Conservation (phyloP, 1,140 invertebrate species). For the Drosophila fuyamai region DNA sequence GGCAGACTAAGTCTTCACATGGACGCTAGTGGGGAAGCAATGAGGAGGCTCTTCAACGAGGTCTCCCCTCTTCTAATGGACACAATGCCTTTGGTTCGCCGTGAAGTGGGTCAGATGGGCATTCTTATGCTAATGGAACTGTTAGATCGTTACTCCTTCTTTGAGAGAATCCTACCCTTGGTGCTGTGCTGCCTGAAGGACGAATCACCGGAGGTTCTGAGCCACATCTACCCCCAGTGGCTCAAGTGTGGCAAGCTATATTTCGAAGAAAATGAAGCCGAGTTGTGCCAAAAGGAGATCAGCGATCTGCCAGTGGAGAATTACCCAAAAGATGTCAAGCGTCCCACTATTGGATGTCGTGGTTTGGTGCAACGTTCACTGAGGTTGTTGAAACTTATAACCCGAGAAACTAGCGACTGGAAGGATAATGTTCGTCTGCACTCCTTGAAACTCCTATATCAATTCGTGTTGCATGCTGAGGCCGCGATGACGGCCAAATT, state of each 20-base stretch:
- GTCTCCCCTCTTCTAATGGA: conserved; percentile 88
- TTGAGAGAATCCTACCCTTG: conserved; percentile 90
- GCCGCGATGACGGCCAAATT: conserved; percentile 88
- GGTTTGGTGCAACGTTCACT: conserved; percentile 89
- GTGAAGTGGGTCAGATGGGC: conserved; percentile 88
- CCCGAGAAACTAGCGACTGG: conserved; percentile 91
- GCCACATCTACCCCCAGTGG: conserved; percentile 88
- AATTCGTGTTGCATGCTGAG: conserved; percentile 89
- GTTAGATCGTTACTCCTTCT: conserved; percentile 92
- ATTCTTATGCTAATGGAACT: conserved; percentile 89
- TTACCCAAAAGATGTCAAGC: conserved; percentile 88
- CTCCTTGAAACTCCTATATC: conserved; percentile 89
- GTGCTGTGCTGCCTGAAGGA: conserved; percentile 91
- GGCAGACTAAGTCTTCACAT: conserved; percentile 86
- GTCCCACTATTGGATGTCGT: conserved; percentile 92
- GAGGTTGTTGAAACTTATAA: conserved; percentile 88
- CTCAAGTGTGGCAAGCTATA: conserved; percentile 88
- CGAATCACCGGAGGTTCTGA: conserved; percentile 88
- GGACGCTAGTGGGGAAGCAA: conserved; percentile 87
- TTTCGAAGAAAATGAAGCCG: conserved; percentile 91
- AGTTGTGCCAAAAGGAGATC: conserved; percentile 91
- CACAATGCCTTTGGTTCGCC: conserved; percentile 88
- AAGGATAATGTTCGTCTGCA: conserved; percentile 89
- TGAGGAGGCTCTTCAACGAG: conserved; percentile 65
- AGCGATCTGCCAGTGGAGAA: conserved; percentile 86